phyloP scores from a whole-genome alignment of 2,888 invertebrate genomes.

The Apamea crenata region DNA sequence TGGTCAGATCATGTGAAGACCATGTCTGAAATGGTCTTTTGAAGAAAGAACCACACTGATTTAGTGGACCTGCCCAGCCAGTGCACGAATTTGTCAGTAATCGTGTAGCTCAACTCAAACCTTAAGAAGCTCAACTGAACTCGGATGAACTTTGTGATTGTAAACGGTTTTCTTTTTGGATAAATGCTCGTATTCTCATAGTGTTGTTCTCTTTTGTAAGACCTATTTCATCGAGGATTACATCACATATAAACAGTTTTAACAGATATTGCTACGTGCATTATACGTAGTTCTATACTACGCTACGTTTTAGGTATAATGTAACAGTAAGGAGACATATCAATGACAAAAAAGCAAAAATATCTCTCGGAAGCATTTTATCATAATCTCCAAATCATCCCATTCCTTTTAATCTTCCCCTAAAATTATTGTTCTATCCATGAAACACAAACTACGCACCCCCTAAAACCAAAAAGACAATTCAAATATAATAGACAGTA shows the following conservation, averaged over 20 bases:
- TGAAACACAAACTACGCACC: background rate
- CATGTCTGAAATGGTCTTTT: background rate
- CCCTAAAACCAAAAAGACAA: background rate
- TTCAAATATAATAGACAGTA: conserved; percentile 38
- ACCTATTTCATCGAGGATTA: background rate
- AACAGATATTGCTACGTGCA: background rate
- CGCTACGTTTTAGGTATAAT: background rate
- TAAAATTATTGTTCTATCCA: background rate
- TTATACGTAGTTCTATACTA: no score
- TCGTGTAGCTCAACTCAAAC: no score
- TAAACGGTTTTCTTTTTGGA: background rate
- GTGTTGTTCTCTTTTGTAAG: background rate
- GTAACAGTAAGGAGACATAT: background rate
- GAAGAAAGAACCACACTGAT: background rate
- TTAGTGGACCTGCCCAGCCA: no score
- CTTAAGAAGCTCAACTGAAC: no score
- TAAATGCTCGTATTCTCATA: background rate
- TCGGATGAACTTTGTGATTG: no score
- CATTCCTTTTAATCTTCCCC: background rate
- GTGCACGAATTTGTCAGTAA: no score
- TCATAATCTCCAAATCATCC: background rate
- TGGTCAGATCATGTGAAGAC: background rate
- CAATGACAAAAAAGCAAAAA: background rate
- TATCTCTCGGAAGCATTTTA: background rate
- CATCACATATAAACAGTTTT: background rate